These are phyloP conservation scores for Chesias legatella DNA, from an alignment of 2,888 invertebrate species.

Conservation along the genomic window DNA sequence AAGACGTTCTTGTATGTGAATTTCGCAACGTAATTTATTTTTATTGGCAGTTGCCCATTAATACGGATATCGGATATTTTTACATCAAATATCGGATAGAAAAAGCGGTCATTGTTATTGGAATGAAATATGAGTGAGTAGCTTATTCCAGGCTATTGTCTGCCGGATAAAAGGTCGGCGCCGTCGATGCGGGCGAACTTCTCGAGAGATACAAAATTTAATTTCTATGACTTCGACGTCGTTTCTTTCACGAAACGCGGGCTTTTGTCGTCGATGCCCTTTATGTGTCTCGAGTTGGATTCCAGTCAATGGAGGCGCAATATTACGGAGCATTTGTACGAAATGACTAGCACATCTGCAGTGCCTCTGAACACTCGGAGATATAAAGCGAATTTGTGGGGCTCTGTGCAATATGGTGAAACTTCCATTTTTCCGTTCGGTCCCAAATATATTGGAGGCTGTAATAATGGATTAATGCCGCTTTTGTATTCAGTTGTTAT, in stretches of 20 bases:
- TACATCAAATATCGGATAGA: slow-evolving; percentile 56
- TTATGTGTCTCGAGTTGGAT: slow-evolving; percentile 59
- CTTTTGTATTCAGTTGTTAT: slow-evolving; percentile 24
- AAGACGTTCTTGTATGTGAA: slow-evolving; percentile 26
- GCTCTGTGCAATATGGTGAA: slow-evolving; percentile 49
- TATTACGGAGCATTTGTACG: slow-evolving; percentile 63
- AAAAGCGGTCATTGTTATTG: slow-evolving; percentile 61
- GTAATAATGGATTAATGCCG: slow-evolving; percentile 27
- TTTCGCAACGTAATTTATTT: slow-evolving; percentile 28
- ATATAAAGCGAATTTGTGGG: slow-evolving; percentile 55
- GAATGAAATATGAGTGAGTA: slow-evolving; percentile 66
- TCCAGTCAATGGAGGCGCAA: slow-evolving; percentile 56
- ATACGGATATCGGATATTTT: slow-evolving; percentile 34
- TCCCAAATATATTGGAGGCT: slow-evolving; percentile 31
- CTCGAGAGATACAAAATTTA: slow-evolving; percentile 64
- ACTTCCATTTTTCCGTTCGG: slow-evolving; percentile 39
- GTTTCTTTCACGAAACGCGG: slow-evolving; percentile 49
- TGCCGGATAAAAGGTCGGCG: slow-evolving; percentile 53
- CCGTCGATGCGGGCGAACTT: slow-evolving; percentile 48
- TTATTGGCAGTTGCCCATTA: slow-evolving; percentile 30
- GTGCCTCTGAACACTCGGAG: slow-evolving; percentile 42
- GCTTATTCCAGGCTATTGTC: slow-evolving; percentile 58
- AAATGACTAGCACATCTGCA: slow-evolving; percentile 62
- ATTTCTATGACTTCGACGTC: slow-evolving; percentile 64
- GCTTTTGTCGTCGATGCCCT: slow-evolving; percentile 59